These are phyloP conservation scores for Periplaneta americana DNA, from an alignment of 1,140 invertebrate genomes.

Conservation along the genomic window DNA sequence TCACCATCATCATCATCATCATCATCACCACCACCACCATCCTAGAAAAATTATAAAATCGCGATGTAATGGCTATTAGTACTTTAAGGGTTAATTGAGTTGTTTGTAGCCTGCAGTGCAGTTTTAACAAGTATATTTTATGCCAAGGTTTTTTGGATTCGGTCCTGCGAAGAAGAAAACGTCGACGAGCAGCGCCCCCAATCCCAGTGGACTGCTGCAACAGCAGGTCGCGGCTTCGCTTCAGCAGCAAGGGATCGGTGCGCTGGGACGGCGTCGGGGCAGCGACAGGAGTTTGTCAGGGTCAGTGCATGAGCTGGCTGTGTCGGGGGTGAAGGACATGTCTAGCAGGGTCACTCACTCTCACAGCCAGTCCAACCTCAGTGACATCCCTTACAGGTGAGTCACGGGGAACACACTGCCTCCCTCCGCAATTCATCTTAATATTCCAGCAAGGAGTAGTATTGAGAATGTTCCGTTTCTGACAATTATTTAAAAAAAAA, in stretches of 20 bases:
- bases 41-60: no score
- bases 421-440: no score
- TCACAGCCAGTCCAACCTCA: slow-evolving; percentile 75
- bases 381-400: slow-evolving; percentile 71
- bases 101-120: no score
- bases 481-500: no score
- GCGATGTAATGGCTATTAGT: no score
- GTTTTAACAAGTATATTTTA: no score
- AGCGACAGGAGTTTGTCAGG: slow-evolving; percentile 77
- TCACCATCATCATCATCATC: no score
- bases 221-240: slow-evolving; percentile 23
- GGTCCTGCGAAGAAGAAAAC: slow-evolving; percentile 79
- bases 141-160: slow-evolving; percentile 78
- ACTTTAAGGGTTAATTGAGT: no score
- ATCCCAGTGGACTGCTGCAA: slow-evolving; percentile 39
- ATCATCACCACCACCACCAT: no score
- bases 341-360: slow-evolving; percentile 61
- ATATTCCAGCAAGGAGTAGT: no score
- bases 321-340: slow-evolving; percentile 49
- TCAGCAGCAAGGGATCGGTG: slow-evolving; percentile 46
- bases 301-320: slow-evolving; percentile 68
- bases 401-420: no score
- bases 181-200: slow-evolving; percentile 53
- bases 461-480: no score
- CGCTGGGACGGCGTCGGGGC: slow-evolving; percentile 57